Evolutionary conservation across 2,797 vertebrate species (phyloP).

Genomic region (Threskiornis aethiopicus): DNA sequence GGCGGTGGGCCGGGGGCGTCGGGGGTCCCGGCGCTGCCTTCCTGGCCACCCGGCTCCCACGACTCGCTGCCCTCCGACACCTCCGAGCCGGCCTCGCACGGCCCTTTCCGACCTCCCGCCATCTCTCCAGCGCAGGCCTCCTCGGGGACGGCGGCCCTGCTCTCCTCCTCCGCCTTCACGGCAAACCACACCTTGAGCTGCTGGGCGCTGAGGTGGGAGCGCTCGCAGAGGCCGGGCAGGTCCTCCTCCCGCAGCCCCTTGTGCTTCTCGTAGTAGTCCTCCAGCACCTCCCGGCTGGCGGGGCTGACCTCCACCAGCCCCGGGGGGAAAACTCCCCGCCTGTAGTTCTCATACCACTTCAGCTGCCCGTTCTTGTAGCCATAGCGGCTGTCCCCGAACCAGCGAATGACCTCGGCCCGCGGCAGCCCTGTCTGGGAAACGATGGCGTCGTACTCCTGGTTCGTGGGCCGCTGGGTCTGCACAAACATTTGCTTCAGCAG

Average conservation of each 20-base stretch:
- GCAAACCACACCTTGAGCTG: constrained; percentile 90
- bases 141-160: constrained; percentile 41
- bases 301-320: constrained; percentile 78
- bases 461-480: constrained; percentile 93
- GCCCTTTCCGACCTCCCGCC: constrained; percentile 3
- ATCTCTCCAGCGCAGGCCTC: constrained; percentile 48
- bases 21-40: constrained; percentile 38
- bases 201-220: constrained; percentile 82
- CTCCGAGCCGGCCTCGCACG: constrained; percentile 34
- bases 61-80: constrained; percentile 68
- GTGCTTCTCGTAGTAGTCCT: constrained; percentile 81
- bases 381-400: constrained; percentile 95
- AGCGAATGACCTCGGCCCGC: constrained; percentile 92
- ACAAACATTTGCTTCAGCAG: constrained; percentile 91
- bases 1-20: constrained; percentile 34
- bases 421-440: constrained; percentile 86
- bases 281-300: constrained; percentile 74
- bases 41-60: constrained; percentile 62
- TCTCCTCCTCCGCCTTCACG: constrained; percentile 75
- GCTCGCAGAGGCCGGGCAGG: constrained; percentile 81
- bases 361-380: constrained; percentile 94
- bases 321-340: constrained; percentile 78
- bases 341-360: constrained; percentile 94
- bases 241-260: constrained; percentile 83
- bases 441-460: constrained; percentile 89